Percentiles rank a stretch among this genome's conserved stretches.
Evolutionary conservation across 2,797 vertebrate species (phyloP).

Genomic region (Catamblyrhynchus diadema): DNA sequence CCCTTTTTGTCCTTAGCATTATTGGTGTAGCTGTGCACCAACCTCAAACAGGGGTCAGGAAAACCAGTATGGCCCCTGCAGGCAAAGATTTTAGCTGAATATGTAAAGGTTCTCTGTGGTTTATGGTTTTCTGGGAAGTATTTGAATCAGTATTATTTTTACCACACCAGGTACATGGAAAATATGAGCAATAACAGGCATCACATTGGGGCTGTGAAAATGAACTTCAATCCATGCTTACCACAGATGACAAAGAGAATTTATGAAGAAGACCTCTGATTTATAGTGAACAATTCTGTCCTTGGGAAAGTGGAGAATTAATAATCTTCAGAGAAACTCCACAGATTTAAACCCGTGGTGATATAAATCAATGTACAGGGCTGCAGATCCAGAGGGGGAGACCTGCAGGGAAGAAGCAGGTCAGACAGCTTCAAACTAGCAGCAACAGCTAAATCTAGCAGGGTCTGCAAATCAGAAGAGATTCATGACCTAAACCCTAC

Average conservation of each 20-base stretch:
- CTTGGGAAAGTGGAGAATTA: background rate
- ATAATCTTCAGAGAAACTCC: background rate
- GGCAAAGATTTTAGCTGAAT: background rate
- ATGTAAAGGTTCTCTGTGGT: background rate
- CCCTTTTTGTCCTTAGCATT: background rate
- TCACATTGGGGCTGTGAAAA: background rate
- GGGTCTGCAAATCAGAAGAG: background rate
- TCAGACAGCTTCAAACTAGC: background rate
- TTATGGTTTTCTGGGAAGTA: background rate
- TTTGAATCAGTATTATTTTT: background rate
- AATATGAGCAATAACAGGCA: background rate
- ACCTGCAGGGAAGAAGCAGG: background rate
- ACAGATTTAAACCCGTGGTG: background rate
- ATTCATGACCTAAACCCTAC: background rate
- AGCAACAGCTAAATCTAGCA: background rate
- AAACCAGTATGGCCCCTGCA: background rate
- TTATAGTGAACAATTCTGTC: background rate
- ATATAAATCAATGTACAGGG: background rate
- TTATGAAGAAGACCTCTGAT: background rate
- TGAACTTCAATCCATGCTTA: background rate
- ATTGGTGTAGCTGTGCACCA: conserved; percentile 1
- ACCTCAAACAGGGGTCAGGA: background rate
- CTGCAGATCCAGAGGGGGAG: background rate
- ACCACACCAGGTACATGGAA: background rate
- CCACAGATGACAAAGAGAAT: background rate